A percentile compares a stretch with the other conserved stretches of the same genome.
Evolutionary conservation across 2,797 vertebrate species (phyloP).

Genomic region (Tadarida brasiliensis): DNA sequence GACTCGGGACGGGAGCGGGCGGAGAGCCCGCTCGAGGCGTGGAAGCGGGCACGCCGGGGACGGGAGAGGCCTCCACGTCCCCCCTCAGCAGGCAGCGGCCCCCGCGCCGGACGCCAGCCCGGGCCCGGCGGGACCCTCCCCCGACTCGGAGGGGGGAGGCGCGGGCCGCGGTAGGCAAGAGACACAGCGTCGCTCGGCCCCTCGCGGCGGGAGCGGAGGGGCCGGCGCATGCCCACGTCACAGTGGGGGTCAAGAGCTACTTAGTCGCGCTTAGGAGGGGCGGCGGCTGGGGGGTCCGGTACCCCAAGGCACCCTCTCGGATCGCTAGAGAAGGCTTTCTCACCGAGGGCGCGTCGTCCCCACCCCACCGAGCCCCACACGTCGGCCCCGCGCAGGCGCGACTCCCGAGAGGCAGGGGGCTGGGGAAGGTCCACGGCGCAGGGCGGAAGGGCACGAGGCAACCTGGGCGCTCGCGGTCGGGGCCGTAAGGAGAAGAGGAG

Average conservation of each 20-base stretch:
- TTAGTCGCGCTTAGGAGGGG: not conserved
- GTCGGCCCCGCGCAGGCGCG: not conserved
- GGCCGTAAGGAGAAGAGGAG: not conserved
- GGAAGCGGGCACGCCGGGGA: no score
- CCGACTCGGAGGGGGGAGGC: not conserved
- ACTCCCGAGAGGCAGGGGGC: not conserved
- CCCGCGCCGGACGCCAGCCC: not conserved
- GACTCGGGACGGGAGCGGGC: no score
- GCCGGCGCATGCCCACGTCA: no score
- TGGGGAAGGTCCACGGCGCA: accelerated
- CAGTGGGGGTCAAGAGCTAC: not conserved
- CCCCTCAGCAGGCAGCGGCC: accelerated
- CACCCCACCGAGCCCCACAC: not conserved
- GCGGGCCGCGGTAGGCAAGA: not conserved
- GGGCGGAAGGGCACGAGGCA: not conserved
- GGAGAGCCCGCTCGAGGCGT: no score
- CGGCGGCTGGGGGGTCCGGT: not conserved
- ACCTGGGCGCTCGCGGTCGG: not conserved
- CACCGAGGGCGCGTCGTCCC: not conserved
- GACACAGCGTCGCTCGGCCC: no score
- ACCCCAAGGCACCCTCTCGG: not conserved
- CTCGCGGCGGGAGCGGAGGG: no score
- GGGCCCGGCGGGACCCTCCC: not conserved
- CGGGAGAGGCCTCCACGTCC: no score
- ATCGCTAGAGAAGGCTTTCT: slow-evolving; percentile 10